Evolutionary conservation across 2,113 vertebrate genomes (phyloP), one percentile per base, ranked within the genome.

Genomic region (Probosciger aterrimus): DNA sequence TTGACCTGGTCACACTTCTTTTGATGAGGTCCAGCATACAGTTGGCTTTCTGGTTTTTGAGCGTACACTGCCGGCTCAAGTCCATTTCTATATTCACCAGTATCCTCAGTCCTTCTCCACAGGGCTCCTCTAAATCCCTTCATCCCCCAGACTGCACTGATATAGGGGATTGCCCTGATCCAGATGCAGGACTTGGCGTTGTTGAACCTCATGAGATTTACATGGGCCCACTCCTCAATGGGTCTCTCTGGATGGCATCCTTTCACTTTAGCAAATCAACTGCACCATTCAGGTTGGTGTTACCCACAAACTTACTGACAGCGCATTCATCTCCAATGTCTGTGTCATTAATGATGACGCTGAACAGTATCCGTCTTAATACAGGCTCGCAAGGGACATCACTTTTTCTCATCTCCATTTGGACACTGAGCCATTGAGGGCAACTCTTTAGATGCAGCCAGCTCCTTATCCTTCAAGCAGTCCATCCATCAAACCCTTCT

Each of bases 51-150:
- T 69, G n/a, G 25, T 17, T 31, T 63, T 13, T 2, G 1, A 33
- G 37, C 1, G 2, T 39, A 78, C 33, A 27, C 7, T 31, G 33
- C 11, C 1, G 0, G 23, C 27, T 50, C 35, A 50, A 2, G 17
- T 65, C 44, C 33, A 52, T 5, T 24, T 92, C 33, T 37, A 57
- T 49, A 70, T 44, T 11, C 27, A 69, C 31, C 23, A 53, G 24
- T 44, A 77, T 18, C 8, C 22, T 13, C 14, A 43, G 28, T 12
- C 63, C 57, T 64, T 35, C 52, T 53, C 30, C 14, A 4, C 44
- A 60, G 30, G 20, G 39, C 79, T 74, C 25, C 18, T 78, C n/a
- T 67, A 20, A 77, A 82, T 35, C 37, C 30, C 16, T 39, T 67
- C 60, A 44, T 24, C n/a, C n/a, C 14, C 7, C n/a, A 79, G n/a